phyloP scores from a whole-genome alignment of 2,797 vertebrate genomes.

The Oryzias sinensis region DNA sequence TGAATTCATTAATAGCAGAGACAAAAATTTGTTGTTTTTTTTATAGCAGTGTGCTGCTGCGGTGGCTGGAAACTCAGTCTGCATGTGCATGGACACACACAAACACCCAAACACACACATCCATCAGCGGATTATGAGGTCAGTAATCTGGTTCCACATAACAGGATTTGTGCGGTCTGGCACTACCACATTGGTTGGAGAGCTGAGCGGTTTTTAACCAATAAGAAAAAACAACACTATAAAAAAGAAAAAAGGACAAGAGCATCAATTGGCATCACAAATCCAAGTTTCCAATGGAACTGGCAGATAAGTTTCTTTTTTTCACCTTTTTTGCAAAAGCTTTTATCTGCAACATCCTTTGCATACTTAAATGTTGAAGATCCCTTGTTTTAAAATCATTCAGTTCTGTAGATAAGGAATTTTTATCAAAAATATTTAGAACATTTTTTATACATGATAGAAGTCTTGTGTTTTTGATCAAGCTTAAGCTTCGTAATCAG shows the following conservation, averaged over 20 bases:
- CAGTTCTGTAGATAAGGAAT: no score
- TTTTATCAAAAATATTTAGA: no score
- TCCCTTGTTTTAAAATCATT: no score
- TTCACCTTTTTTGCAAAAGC: neutral
- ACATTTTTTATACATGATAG: no score
- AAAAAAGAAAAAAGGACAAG: neutral
- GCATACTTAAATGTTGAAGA: no score
- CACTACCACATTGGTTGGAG: conserved; percentile 48
- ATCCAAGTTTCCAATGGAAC: conserved; percentile 2
- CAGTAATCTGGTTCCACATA: conserved; percentile 77
- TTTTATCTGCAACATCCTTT: no score
- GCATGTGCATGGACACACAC: conserved; percentile 28
- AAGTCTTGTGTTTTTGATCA: no score
- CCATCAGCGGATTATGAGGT: conserved; percentile 66
- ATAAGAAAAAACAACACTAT: conserved; percentile 37
- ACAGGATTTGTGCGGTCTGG: conserved; percentile 69
- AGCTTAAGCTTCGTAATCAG: no score
- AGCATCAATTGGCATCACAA: conserved; percentile 5
- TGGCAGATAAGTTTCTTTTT: neutral
- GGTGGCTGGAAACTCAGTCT: conserved; percentile 34
- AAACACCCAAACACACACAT: conserved; percentile 27
- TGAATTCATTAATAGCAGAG: neutral
- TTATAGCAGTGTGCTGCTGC: conserved; percentile 73
- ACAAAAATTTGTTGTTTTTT: conserved; percentile 63
- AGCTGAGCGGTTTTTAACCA: conserved; percentile 43